phyloP scores from a whole-genome alignment of 2,888 invertebrate species.

The Diarsia dahlii region DNA sequence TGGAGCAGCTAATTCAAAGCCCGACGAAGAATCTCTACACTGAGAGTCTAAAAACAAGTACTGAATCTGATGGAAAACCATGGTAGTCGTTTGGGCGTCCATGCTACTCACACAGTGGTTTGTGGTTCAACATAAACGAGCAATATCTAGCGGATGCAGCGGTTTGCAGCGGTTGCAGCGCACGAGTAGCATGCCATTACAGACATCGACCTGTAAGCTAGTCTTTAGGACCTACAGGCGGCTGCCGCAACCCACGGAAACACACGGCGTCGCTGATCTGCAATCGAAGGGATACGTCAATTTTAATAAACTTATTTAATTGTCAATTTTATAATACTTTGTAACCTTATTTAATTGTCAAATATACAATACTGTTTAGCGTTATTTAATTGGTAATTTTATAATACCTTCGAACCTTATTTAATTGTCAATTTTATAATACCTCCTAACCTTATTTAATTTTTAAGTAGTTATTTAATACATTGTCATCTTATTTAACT shows the following conservation, averaged over 20 bases:
- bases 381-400: too few relatives aligned
- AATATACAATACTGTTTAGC: too few relatives aligned
- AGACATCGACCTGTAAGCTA: constrained; percentile 66
- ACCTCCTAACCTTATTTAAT: too few relatives aligned
- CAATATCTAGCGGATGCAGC: constrained; percentile 42
- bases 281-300: constrained; percentile 71
- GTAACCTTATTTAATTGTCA: too few relatives aligned
- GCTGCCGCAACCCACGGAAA: constrained; percentile 72
- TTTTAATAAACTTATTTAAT: constrained; percentile 12
- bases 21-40: neutral
- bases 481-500: too few relatives aligned
- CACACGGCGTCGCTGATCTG: constrained; percentile 83
- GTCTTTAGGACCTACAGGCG: constrained; percentile 81
- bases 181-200: constrained; percentile 67
- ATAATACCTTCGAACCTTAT: too few relatives aligned
- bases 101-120: constrained; percentile 4
- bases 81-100: neutral
- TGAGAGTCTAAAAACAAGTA: neutral
- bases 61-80: neutral
- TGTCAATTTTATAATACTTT: too few relatives aligned
- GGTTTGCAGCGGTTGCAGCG: constrained; percentile 44
- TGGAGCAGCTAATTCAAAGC: neutral
- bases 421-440: too few relatives aligned
- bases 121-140: constrained; percentile 51
- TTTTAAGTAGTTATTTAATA: too few relatives aligned